Percentiles rank a stretch among this genome's conserved stretches.
Evolutionary conservation across 2,888 invertebrate genomes (phyloP).

Genomic region (Spodoptera picta): DNA sequence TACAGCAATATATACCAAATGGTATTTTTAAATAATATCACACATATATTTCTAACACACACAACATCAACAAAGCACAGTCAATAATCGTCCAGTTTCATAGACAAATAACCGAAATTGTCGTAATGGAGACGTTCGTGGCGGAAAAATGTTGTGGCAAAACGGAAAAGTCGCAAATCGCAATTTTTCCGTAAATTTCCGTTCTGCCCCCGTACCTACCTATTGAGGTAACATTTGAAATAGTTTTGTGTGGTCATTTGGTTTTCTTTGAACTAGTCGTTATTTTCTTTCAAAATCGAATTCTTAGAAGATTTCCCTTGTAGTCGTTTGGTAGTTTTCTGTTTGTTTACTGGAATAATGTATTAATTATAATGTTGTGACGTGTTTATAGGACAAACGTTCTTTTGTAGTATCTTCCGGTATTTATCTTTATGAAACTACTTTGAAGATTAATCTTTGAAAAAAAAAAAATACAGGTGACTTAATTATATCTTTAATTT

Average conservation of each 20-base stretch:
- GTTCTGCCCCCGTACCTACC: conserved; percentile 9
- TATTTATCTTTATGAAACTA: too few species aligned
- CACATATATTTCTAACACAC: not conserved
- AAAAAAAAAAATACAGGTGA: too few species aligned
- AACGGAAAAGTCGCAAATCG: conserved; percentile 26
- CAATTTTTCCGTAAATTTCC: conserved; percentile 20
- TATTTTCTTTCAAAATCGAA: conserved; percentile 7
- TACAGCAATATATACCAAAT: too few species aligned
- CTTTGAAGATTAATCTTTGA: too few species aligned
- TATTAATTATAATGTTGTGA: too few species aligned
- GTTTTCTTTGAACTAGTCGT: not conserved
- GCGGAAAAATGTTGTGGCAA: conserved; percentile 19
- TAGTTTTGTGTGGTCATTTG: conserved; percentile 7
- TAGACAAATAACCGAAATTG: conserved; percentile 11
- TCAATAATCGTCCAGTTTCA: conserved; percentile 5
- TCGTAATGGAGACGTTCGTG: conserved; percentile 3
- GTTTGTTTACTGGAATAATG: too few species aligned
- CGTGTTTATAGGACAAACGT: too few species aligned
- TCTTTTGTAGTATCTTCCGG: too few species aligned
- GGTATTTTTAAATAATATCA: conserved; percentile 1
- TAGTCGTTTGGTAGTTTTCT: not conserved
- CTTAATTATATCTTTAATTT: too few species aligned
- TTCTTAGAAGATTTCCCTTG: conserved; percentile 5
- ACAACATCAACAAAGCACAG: conserved; percentile 4
- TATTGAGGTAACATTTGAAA: not conserved